phyloP scores from a whole-genome alignment of 2,888 invertebrate genomes.

The Ichneumoninae sp. region DNA sequence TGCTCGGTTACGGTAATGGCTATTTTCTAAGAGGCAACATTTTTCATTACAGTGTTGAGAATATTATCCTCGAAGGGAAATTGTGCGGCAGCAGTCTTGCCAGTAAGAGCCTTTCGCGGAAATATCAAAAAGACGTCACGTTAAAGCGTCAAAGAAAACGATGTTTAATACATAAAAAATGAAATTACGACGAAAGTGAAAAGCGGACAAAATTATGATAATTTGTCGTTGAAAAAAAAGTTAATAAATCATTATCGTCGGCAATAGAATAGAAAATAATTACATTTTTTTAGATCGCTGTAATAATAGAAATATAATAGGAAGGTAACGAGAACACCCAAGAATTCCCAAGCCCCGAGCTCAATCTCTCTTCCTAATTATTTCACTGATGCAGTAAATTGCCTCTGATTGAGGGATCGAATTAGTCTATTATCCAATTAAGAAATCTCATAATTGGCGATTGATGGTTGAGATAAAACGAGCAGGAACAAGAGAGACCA shows the following conservation, averaged over 20 bases:
- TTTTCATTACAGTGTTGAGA: conserved; percentile 11
- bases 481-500: not conserved
- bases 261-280: not conserved
- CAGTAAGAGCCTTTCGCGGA: conserved; percentile 41
- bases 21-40: conserved; percentile 46
- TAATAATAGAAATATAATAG: not conserved
- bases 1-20: conserved; percentile 47
- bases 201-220: conserved; percentile 6
- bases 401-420: conserved; percentile 51
- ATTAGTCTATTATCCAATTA: conserved; percentile 49
- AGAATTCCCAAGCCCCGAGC: conserved; percentile 16
- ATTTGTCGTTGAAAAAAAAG: conserved; percentile 3
- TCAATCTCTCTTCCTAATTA: conserved; percentile 41
- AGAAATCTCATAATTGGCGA: conserved; percentile 19
- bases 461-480: conserved; percentile 39
- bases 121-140: conserved; percentile 40
- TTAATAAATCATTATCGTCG: too few relatives aligned
- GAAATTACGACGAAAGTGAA: conserved; percentile 5
- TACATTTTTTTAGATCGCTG: conserved; percentile 5
- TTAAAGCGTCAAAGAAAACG: conserved; percentile 21
- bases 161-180: not conserved
- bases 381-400: conserved; percentile 31
- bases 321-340: not conserved
- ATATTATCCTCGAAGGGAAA: conserved; percentile 7
- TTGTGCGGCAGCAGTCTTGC: not conserved